phyloP scores from a whole-genome alignment of 1,140 invertebrate genomes.

The Hesperophylax magnus region DNA sequence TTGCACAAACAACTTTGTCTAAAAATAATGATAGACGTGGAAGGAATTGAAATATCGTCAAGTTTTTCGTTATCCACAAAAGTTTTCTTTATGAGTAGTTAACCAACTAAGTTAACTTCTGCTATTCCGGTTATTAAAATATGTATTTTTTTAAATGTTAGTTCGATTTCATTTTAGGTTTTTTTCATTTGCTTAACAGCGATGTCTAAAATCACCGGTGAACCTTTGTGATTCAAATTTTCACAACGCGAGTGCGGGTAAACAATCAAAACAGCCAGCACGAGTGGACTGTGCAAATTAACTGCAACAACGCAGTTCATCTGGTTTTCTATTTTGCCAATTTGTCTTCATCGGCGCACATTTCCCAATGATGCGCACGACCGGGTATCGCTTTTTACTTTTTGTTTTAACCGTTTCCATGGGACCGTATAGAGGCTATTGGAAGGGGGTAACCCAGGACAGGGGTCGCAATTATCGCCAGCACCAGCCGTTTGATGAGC shows the following conservation, averaged over 20 bases:
- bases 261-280: not conserved
- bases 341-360: conserved; percentile 8
- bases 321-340: conserved; percentile 15
- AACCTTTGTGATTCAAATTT: no score
- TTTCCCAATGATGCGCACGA: conserved; percentile 49
- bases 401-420: conserved; percentile 13
- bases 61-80: no score
- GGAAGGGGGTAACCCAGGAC: not conserved
- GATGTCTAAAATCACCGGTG: not conserved
- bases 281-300: conserved; percentile 1
- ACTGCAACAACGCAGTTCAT: conserved; percentile 2
- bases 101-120: not conserved
- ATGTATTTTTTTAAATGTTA: not conserved
- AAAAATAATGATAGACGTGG: no score
- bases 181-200: not conserved
- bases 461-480: conserved; percentile 47
- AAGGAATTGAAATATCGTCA: no score
- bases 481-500: conserved; percentile 41
- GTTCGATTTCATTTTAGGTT: not conserved
- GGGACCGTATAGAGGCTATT: not conserved
- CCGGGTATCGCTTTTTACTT: conserved; percentile 17
- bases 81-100: no score
- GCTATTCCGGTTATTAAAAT: not conserved
- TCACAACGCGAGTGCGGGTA: not conserved
- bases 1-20: no score